Evolutionary conservation across 2,888 invertebrate species (phyloP), one percentile per base, ranked within the genome.

Genomic region (Teleogryllus oceanicus): DNA sequence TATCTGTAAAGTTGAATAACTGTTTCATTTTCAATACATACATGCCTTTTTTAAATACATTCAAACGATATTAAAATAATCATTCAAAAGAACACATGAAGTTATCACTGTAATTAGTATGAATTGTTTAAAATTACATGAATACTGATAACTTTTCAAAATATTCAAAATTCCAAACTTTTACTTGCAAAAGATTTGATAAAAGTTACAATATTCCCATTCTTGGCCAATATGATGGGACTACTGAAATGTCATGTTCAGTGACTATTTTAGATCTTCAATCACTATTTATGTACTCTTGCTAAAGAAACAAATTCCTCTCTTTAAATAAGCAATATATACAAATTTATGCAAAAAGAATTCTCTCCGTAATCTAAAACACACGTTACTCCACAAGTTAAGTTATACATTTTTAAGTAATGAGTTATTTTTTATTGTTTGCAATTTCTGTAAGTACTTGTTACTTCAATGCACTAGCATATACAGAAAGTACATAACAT

Each of bases 331-430:
- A n/a, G 62, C 62, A 62, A 18, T 62, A 62, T 62, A 18, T 62
- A 62, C 62, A 62, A 62, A 18, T 62, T 62, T 18, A 62, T 62
- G 62, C n/a, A 18, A 62, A 62, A n/a, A 62, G 16, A 62, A 62
- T 62, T 18, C 62, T 62, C 11, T 62, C 13, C 10, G 16, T 18
- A 4, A n/a, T 62, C 62, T 62, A 62, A 62, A 5, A 62, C 62
- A 62, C 62, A 62, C 62, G 37, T 13, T 62, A 62, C 13, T 62
- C n/a, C n/a, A 62, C 62, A 18, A 13, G 13, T 62, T 62, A 62
- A 62, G 62, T 62, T 62, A 62, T 62, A 62, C 5, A 62, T 62
- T 62, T n/a, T 62, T 62, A 62, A 62, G 62, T 62, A 62, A 62
- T 8, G n/a, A 62, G n/a, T 62, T 37, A 37, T 37, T 37, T 37